Conservation (phyloP, 2,888 invertebrate genomes). For the Drosophila nr. perissopoda region DNA sequence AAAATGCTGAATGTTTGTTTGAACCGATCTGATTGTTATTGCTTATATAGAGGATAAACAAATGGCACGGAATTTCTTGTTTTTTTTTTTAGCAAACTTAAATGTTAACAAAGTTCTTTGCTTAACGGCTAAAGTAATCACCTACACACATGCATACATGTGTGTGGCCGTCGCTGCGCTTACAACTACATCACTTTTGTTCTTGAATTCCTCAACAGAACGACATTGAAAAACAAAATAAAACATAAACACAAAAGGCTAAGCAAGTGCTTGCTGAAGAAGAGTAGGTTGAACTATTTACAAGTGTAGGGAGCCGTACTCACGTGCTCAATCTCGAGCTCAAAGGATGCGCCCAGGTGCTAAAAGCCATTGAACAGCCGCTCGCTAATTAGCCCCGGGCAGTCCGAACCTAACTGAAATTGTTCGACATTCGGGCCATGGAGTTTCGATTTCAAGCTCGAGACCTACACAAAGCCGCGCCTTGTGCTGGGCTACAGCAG, state of each 20-base stretch:
- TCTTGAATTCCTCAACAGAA: constrained; percentile 70
- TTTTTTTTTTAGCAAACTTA: constrained; percentile 60
- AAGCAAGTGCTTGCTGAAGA: constrained; percentile 46
- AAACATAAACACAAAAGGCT: constrained; percentile 51
- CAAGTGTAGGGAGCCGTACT: constrained; percentile 63
- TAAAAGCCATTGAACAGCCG: constrained; percentile 73
- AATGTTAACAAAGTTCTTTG: constrained; percentile 66
- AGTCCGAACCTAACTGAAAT: constrained; percentile 10
- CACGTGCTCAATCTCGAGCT: constrained; percentile 57
- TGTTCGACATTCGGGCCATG: not conserved
- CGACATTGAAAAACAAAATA: constrained; percentile 30
- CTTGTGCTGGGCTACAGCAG: constrained; percentile 79
- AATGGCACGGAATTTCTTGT: constrained; percentile 79
- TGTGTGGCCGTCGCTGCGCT: constrained; percentile 66
- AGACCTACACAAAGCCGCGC: constrained; percentile 53
- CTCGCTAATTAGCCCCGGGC: constrained; percentile 62
- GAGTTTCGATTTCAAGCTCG: constrained; percentile 7
- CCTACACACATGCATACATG: constrained; percentile 21
- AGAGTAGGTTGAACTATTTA: constrained; percentile 59
- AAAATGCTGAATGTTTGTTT: constrained; percentile 63
- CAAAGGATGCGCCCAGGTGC: constrained; percentile 76
- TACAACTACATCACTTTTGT: constrained; percentile 85
- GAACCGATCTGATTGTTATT: constrained; percentile 76
- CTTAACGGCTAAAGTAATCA: constrained; percentile 45
- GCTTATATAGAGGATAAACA: constrained; percentile 74